Conservation (phyloP, 2,797 vertebrate genomes). For the Rhinichthys osculus region DNA sequence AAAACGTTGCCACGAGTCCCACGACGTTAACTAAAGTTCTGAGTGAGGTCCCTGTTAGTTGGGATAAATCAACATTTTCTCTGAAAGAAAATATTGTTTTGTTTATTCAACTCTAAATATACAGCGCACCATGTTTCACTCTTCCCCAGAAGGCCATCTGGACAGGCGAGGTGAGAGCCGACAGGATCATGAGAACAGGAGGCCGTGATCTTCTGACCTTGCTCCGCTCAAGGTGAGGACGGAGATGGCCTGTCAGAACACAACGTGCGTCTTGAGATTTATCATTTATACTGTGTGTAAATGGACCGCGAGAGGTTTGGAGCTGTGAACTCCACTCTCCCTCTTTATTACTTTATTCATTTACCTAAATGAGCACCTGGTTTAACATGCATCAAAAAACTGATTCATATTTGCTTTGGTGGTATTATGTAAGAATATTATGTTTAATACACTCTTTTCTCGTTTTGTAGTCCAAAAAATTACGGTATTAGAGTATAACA, state of each 20-base stretch:
- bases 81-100: neutral
- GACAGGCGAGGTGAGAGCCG: neutral
- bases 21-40: too few species aligned
- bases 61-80: too few species aligned
- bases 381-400: neutral
- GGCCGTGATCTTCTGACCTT: constrained; percentile 10
- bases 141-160: constrained; percentile 18
- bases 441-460: constrained; percentile 28
- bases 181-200: neutral
- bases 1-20: too few species aligned
- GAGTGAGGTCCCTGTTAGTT: too few species aligned
- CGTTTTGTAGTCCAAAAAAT: neutral
- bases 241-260: neutral
- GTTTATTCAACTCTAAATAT: neutral
- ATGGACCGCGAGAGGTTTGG: neutral
- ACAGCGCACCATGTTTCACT: neutral
- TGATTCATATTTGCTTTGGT: neutral
- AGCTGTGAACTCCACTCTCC: neutral
- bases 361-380: constrained; percentile 12
- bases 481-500: neutral
- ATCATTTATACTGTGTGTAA: neutral
- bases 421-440: constrained; percentile 43
- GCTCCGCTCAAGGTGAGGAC: constrained; percentile 7
- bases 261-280: neutral
- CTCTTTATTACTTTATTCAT: constrained; percentile 5